Base-by-base conservation (phyloP, 2,797 vertebrate species). In the Linurgus olivaceus region DNA sequence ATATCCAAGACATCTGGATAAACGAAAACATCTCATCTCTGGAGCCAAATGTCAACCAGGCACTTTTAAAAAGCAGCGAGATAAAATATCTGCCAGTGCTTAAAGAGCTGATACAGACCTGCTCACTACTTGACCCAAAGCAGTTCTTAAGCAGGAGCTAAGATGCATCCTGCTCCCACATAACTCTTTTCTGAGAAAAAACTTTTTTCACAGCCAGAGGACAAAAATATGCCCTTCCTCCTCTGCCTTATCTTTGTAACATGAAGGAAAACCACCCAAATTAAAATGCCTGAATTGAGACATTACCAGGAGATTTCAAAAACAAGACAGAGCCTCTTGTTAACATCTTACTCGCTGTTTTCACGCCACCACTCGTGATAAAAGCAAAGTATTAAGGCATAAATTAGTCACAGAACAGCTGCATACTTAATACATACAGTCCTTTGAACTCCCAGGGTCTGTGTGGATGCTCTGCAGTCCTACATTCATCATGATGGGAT, bases 1-100 rank as follows among this genome's bases (percentile, higher is more conserved):
- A 70, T 23, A 93, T 83, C 92, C 72, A 78, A 78, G 91, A 67
- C 73, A 95, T 42, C 72, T 74, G 58, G 47, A 58, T 88, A 93
- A 96, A 94, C 25, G 83, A 93, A 92, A 95, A 19, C 19, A 17
- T 11, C 80, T 33, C 38, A 45, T 70, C 87, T 90, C 59, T 1
- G 4, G 76, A 95, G 95, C 72, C 89, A 93, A 96, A 94, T 88
- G 94, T 90, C 92, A 94, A 88, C 59, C 79, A 95, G 59, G 7
- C 50, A 62, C 91, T 91, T 93, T 55, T 35, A 44, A 75, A 94
- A 83, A 93, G 67, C 55, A 23, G 26, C 0, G 2, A 91, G 73
- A 86, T 86, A 73, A 94, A 95, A 88, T 33, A 76, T 3, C 63
- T 8, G 31, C 66, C 70, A 35, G 82, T 31, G 86, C 51, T 71